phyloP scores from a whole-genome alignment of 2,113 vertebrate genomes.

The Penelope pileata region DNA sequence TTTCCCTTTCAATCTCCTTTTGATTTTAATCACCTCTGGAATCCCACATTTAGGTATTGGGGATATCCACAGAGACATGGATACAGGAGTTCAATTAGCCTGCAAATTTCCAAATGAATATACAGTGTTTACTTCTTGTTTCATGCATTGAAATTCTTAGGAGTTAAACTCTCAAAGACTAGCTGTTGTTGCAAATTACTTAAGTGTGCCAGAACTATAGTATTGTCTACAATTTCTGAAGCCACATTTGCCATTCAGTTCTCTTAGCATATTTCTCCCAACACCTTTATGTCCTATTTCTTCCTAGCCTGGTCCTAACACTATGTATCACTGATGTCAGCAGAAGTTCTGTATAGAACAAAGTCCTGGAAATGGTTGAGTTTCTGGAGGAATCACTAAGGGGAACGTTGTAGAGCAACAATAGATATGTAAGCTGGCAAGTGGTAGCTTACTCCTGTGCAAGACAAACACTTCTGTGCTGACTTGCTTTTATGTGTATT shows the following conservation, averaged over 20 bases:
- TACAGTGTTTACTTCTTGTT: not conserved
- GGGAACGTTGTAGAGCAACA: not conserved
- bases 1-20: not conserved
- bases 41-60: rapidly evolving
- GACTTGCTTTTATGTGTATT: not conserved
- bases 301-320: not conserved
- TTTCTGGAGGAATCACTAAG: not conserved
- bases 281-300: not conserved
- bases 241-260: not conserved
- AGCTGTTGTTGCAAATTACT: not conserved
- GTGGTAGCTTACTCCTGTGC: not conserved
- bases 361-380: not conserved
- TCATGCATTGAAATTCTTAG: not conserved
- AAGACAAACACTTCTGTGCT: not conserved
- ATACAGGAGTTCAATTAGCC: not conserved
- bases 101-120: not conserved
- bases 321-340: not conserved
- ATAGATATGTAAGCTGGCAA: not conserved
- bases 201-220: not conserved
- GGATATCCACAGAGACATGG: not conserved
- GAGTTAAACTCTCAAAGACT: not conserved
- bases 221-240: not conserved
- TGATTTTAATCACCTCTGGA: not conserved
- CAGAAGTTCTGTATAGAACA: not conserved
- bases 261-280: not conserved